Percentiles rank a stretch among this genome's conserved stretches.
Evolutionary conservation across 2,113 vertebrate genomes (phyloP).

Genomic region (Zosterops pallidus): DNA sequence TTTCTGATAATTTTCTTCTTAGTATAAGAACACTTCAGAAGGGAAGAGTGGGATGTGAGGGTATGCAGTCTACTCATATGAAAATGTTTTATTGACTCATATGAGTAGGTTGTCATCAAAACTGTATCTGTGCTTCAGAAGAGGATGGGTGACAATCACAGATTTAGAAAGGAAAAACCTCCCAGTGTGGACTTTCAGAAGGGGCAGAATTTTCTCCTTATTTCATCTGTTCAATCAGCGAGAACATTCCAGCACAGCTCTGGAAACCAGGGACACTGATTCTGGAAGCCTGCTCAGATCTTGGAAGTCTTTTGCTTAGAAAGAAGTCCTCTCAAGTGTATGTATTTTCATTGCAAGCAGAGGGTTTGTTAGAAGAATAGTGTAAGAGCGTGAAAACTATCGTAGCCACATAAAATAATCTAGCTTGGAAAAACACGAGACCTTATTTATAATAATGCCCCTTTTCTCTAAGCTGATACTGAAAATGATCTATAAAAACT

Average conservation of each 20-base stretch:
- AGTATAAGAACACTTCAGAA: not conserved
- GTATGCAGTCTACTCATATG: not conserved
- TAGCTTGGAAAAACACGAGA: not conserved
- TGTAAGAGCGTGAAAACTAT: not conserved
- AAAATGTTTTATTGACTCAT: conserved; percentile 11
- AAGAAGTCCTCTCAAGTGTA: not conserved
- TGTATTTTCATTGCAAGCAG: not conserved
- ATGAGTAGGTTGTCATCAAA: conserved; percentile 10
- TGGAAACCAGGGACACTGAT: not conserved
- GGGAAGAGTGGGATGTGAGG: not conserved
- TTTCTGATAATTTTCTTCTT: not conserved
- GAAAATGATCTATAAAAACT: not conserved
- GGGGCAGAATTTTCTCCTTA: not conserved
- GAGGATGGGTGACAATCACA: not conserved
- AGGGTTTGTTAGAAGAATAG: not conserved
- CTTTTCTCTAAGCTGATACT: not conserved
- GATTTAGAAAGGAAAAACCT: not conserved
- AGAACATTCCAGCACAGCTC: not conserved
- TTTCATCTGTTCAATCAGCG: not conserved
- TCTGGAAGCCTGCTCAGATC: not conserved
- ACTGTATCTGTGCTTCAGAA: not conserved
- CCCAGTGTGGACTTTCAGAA: not conserved
- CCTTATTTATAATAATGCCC: not conserved
- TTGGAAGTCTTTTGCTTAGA: not conserved
- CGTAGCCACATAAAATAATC: not conserved